A percentile compares a stretch with the other conserved stretches of the same genome.
Conservation (phyloP, 2,797 vertebrate genomes). For the Acanthurus tractus region DNA sequence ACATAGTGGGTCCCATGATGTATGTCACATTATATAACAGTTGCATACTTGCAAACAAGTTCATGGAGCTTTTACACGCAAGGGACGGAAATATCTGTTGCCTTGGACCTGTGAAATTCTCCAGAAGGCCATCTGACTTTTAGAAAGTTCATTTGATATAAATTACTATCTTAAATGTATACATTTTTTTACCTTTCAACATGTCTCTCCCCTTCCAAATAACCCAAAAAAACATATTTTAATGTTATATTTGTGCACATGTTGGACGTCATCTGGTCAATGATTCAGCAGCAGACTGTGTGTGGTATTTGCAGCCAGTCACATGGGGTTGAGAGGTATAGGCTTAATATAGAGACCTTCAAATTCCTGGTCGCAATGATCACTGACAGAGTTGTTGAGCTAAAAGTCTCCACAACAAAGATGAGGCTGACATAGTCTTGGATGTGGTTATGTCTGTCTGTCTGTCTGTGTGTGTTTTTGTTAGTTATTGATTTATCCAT, state of each 20-base stretch:
- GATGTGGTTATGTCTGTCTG: not conserved
- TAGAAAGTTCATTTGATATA: not conserved
- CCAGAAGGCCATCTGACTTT: not conserved
- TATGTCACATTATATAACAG: slow-evolving; percentile 14
- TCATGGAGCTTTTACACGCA: slow-evolving; percentile 8
- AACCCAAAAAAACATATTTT: not conserved
- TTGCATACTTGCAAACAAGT: slow-evolving; percentile 14
- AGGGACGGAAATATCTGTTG: slow-evolving; percentile 43
- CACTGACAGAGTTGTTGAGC: not conserved
- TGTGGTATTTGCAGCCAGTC: slow-evolving; percentile 41
- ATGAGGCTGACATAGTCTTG: not conserved
- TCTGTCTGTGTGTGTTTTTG: not conserved
- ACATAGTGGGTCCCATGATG: slow-evolving; percentile 16
- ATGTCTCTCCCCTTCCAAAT: not conserved
- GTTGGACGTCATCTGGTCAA: slow-evolving; percentile 14
- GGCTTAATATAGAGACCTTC: slow-evolving; percentile 51
- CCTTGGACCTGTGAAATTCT: slow-evolving; percentile 48
- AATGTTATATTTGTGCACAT: not conserved
- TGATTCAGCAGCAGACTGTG: slow-evolving; percentile 28
- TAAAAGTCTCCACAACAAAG: slow-evolving; percentile 4
- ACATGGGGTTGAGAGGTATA: slow-evolving; percentile 19
- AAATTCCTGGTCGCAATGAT: slow-evolving; percentile 22
- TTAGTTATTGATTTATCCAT: not conserved
- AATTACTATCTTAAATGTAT: not conserved
- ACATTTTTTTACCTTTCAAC: not conserved